A percentile compares a stretch with the other conserved stretches of the same genome.
Conservation (phyloP, 2,888 invertebrate species). For the Andrena bicolor region DNA sequence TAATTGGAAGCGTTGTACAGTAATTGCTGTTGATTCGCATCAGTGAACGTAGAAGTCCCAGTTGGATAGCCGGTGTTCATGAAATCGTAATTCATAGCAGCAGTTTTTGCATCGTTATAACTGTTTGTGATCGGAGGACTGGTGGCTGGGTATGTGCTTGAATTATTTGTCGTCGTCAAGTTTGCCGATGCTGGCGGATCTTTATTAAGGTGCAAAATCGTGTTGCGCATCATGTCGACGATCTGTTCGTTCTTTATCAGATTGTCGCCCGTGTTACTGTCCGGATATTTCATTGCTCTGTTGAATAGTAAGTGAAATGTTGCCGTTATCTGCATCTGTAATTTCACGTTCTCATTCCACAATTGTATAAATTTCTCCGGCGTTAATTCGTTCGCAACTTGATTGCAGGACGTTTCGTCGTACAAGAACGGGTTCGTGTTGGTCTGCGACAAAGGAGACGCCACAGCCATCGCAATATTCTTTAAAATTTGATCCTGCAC, state of each 20-base stretch:
- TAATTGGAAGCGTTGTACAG: neutral
- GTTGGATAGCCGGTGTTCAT: neutral
- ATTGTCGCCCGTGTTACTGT: neutral
- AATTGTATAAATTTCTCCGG: conserved; percentile 32
- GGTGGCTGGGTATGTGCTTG: neutral
- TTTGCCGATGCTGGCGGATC: neutral
- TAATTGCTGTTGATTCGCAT: neutral
- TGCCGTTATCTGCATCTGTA: conserved; percentile 42
- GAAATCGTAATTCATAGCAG: neutral
- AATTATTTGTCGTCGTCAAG: neutral
- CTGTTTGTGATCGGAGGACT: neutral
- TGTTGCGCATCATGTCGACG: neutral
- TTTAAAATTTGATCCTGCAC: neutral
- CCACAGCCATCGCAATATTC: neutral
- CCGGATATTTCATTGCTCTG: conserved; percentile 1
- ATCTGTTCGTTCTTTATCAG: neutral
- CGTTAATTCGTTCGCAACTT: neutral
- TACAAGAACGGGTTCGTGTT: conserved; percentile 54
- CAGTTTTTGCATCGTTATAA: neutral
- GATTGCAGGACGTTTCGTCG: neutral
- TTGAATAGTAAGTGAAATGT: conserved; percentile 30
- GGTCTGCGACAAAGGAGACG: neutral
- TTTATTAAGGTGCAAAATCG: neutral
- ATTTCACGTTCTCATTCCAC: conserved; percentile 41
- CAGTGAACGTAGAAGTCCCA: no score